Base-by-base conservation (phyloP, 2,888 invertebrate genomes). In the Harpalus rufipes region DNA sequence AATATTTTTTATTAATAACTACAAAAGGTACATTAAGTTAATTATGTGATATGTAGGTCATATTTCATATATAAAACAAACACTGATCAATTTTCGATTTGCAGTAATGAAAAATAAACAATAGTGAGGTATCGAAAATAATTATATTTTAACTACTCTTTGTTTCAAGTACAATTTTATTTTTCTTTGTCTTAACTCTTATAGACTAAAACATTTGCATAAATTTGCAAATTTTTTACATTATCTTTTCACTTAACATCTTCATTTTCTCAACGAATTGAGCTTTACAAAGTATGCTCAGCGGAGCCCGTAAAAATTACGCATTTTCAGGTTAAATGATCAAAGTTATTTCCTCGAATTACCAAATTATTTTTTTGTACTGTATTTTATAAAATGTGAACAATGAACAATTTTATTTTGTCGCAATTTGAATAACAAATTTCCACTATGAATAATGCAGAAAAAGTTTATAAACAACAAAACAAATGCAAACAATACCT, bases 281-380 rank as follows among this genome's bases (percentile, higher is more conserved):
- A 51, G 12, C 44, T 51, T 51, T 51, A 10, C 44, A 63, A 25
- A 63, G 25, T 63, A 12, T 63, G 16, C 21, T 63, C 25, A 25
- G 18, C 25, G 16, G 10, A 25, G 16, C 25, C 12, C 25, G 21
- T 63, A 18, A 25, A 18, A 63, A 63, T 21, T 63, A 18, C 63
- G 18, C 7, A 21, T 63, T 63, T 63, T 63, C 63, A 21, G 25
- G 21, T 12, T 18, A 63, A 63, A 63, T 12, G 25, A 63, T 63
- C 63, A 63, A 63, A 63, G 63, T 21, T 63, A 16, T 61, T 18
- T 10, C 18, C 8, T 61, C 5, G 16, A 63, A 63, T 63, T 63
- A 25, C 16, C 25, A 12, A 63, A 63, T 63, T 25, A 18, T 16
- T 59, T 16, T 59, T 63, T 18, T 51, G 44, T 12, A 12, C 10